A percentile compares a stretch with the other conserved stretches of the same genome.
Conservation (phyloP, 2,113 vertebrate species). For the Proteles cristata region DNA sequence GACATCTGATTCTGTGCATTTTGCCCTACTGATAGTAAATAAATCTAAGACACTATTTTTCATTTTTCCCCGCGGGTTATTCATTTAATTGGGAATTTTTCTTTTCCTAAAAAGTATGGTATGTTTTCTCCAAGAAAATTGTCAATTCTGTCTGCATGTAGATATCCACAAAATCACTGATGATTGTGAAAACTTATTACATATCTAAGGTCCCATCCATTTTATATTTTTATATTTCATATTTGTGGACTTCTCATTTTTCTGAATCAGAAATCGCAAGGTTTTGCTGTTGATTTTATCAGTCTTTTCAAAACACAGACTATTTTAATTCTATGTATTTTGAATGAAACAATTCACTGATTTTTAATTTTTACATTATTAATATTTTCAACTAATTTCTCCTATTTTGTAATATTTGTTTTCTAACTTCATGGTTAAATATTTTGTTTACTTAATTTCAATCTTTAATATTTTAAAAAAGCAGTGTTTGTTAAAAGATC, state of each 20-base stretch:
- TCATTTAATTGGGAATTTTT: not conserved
- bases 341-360: not conserved
- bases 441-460: not conserved
- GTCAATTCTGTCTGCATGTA: not conserved
- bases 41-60: not conserved
- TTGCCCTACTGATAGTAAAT: not conserved
- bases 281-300: not conserved
- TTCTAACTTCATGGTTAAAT: not conserved
- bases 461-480: not conserved
- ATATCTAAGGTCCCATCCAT: not conserved
- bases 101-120: not conserved
- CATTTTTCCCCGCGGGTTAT: not conserved
- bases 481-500: not conserved
- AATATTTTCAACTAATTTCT: not conserved
- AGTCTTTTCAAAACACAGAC: not conserved
- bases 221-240: not conserved
- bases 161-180: not conserved
- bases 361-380: not conserved
- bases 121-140: not conserved
- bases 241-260: not conserved
- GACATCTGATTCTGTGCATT: not conserved
- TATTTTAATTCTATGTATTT: not conserved
- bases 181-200: not conserved
- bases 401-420: not conserved
- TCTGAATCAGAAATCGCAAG: not conserved